Evolutionary conservation across 35 echinoderm and acorn worm species (phyloP).

Genomic region (Patiria miniata): DNA sequence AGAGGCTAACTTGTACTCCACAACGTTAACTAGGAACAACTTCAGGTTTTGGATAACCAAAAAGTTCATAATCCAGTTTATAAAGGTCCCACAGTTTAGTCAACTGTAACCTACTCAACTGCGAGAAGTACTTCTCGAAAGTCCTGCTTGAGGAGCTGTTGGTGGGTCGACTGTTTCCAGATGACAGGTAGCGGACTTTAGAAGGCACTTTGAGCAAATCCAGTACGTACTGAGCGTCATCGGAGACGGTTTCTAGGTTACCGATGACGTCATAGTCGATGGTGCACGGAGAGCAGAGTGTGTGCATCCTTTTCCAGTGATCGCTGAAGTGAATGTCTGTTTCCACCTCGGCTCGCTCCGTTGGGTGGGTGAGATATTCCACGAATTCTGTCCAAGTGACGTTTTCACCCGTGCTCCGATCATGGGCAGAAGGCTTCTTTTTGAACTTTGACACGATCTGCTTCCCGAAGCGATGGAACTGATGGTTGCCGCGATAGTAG

Average conservation of each 20-base stretch:
- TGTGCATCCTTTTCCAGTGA: constrained; percentile 79
- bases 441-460: constrained; percentile 81
- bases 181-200: constrained; percentile 77
- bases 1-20: too few species aligned
- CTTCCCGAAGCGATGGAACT: constrained; percentile 76
- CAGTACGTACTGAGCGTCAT: constrained; percentile 81
- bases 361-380: constrained; percentile 68
- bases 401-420: constrained; percentile 65
- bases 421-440: constrained; percentile 47
- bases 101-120: constrained; percentile 45
- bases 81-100: constrained; percentile 67
- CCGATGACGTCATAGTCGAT: constrained; percentile 88
- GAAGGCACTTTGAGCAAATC: constrained; percentile 35
- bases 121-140: constrained; percentile 63
- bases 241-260: constrained; percentile 74
- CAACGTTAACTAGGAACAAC: constrained; percentile 32
- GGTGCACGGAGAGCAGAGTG: constrained; percentile 78
- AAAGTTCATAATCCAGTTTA: constrained; percentile 68
- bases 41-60: constrained; percentile 81
- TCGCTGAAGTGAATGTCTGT: constrained; percentile 68
- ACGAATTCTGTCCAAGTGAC: constrained; percentile 84
- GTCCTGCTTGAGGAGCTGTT: constrained; percentile 66
- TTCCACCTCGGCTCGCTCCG: constrained; percentile 62
- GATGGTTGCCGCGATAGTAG: constrained; percentile 60
- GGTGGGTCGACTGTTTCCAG: constrained; percentile 61